Conservation (phyloP, 2,113 vertebrate genomes). For the Sterrhoptilus dennistouni region DNA sequence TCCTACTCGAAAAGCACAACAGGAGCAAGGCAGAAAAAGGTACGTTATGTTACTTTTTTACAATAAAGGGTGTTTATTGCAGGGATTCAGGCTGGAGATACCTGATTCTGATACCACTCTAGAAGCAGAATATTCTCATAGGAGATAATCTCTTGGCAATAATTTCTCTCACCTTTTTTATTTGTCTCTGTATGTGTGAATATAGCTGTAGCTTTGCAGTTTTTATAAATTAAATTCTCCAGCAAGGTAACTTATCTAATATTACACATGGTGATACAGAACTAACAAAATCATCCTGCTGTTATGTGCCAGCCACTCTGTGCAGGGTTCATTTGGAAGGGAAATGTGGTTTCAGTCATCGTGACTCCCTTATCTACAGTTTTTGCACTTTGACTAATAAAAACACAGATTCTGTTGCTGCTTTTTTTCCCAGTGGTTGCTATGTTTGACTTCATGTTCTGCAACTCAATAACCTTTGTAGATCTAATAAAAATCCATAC, state of each 20-base stretch:
- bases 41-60: conserved; percentile 47
- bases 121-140: background rate
- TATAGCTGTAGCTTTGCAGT: background rate
- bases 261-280: background rate
- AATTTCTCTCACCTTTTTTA: background rate
- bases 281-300: background rate
- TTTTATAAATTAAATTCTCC: background rate
- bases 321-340: background rate
- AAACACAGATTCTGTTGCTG: background rate
- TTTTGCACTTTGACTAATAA: background rate
- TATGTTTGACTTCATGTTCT: background rate
- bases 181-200: background rate
- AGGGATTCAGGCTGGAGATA: background rate
- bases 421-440: rapidly evolving
- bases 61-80: background rate
- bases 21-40: conserved; percentile 83
- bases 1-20: conserved; percentile 88
- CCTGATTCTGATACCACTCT: background rate
- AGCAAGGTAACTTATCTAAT: background rate
- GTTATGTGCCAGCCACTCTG: background rate
- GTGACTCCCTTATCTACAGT: background rate
- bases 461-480: background rate
- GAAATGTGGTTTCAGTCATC: background rate
- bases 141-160: background rate
- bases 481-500: background rate